phyloP scores from a whole-genome alignment of 2,113 vertebrate genomes.

The Capreolus pygargus region DNA sequence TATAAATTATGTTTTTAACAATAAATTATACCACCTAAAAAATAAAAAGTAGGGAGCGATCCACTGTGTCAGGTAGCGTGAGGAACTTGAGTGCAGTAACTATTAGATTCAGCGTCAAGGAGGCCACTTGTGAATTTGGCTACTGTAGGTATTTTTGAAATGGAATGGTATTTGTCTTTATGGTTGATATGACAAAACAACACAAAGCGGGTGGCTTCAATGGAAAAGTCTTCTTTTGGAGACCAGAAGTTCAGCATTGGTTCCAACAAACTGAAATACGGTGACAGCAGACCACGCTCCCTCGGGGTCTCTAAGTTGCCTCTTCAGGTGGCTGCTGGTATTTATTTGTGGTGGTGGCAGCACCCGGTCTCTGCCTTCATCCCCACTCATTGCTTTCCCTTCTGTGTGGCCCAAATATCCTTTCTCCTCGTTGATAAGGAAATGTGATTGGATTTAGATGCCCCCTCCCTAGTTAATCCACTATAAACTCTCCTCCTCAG shows the following conservation, averaged over 20 bases:
- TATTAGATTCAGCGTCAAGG: not conserved
- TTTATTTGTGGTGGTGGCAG: not conserved
- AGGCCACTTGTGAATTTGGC: not conserved
- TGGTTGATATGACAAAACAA: not conserved
- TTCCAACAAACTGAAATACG: not conserved
- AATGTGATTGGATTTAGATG: not conserved
- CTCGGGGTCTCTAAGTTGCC: not conserved
- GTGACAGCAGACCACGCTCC: fast-evolving
- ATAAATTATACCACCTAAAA: not conserved
- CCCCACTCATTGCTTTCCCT: not conserved
- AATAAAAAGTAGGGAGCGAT: not conserved
- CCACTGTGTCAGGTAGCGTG: not conserved
- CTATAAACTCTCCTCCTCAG: not conserved
- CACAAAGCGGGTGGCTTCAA: not conserved
- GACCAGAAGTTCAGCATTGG: not conserved
- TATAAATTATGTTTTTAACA: not conserved
- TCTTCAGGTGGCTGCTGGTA: not conserved
- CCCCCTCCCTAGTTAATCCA: not conserved
- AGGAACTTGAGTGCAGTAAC: not conserved
- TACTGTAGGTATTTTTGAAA: not conserved
- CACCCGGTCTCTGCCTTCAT: not conserved
- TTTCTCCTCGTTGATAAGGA: not conserved
- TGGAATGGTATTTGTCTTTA: not conserved
- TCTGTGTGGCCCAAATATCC: not conserved
- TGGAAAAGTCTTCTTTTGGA: not conserved